These are phyloP conservation scores for Vanessa cardui DNA, from an alignment of 2,888 invertebrate genomes.

Conservation along the genomic window DNA sequence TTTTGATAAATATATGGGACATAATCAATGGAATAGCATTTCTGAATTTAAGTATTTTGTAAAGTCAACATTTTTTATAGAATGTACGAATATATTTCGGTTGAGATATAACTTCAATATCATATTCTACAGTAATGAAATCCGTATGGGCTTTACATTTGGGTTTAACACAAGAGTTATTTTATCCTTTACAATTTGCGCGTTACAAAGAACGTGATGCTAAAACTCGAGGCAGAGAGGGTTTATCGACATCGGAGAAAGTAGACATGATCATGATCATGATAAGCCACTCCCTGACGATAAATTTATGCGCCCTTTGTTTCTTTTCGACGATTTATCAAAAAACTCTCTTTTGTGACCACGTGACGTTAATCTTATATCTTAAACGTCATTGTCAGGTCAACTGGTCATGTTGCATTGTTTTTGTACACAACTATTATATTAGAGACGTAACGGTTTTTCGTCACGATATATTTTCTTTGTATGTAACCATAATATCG, in stretches of 20 bases:
- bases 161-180: background rate
- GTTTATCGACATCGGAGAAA: constrained; percentile 70
- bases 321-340: constrained; percentile 78
- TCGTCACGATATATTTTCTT: background rate
- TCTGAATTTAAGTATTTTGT: background rate
- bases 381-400: constrained; percentile 53
- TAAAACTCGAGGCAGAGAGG: constrained; percentile 44
- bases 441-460: background rate
- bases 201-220: constrained; percentile 43
- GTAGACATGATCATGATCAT: constrained; percentile 65
- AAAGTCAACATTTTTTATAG: no score
- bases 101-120: no score
- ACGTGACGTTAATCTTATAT: constrained; percentile 43
- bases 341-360: constrained; percentile 62
- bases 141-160: background rate
- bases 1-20: background rate
- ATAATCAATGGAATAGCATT: background rate
- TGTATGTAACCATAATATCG: background rate
- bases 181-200: background rate
- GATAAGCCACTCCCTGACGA: constrained; percentile 69
- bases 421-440: constrained; percentile 14
- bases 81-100: no score
- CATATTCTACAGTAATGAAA: no score
- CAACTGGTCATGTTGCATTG: constrained; percentile 50
- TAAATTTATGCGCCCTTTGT: constrained; percentile 81